Percentiles rank a stretch among this genome's conserved stretches.
phyloP scores from a whole-genome alignment of 2,113 vertebrate species.

The Mugil cephalus region DNA sequence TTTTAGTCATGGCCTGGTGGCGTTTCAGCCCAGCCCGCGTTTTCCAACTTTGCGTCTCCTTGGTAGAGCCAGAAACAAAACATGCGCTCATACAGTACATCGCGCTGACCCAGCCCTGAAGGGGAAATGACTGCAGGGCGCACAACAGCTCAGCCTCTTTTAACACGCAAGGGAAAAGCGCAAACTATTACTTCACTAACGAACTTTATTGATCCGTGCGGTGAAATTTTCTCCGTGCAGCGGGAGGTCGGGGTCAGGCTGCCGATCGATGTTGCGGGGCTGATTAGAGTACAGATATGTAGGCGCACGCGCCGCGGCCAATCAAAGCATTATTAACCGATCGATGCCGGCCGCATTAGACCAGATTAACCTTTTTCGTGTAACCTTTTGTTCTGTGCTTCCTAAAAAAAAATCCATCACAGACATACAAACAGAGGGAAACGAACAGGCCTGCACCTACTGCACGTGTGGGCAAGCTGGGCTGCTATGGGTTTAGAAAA shows the following conservation, averaged over 20 bases:
- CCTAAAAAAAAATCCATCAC: neutral
- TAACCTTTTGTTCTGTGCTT: neutral
- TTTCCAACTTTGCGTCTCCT: slow-evolving; percentile 1
- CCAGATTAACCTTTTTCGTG: neutral
- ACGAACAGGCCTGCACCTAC: neutral
- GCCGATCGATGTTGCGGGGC: neutral
- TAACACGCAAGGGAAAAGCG: slow-evolving; percentile 1
- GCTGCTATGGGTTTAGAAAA: neutral
- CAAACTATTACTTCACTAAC: slow-evolving; percentile 19
- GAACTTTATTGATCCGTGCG: slow-evolving; percentile 22
- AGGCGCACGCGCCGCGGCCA: neutral
- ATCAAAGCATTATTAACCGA: slow-evolving; percentile 5
- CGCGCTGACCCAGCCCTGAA: slow-evolving; percentile 10
- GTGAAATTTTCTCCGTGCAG: slow-evolving; percentile 14
- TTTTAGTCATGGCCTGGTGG: slow-evolving; percentile 14
- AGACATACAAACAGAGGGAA: neutral
- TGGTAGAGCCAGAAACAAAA: neutral
- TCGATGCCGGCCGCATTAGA: neutral
- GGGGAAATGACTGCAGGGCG: too few relatives aligned
- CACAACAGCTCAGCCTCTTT: slow-evolving; percentile 9
- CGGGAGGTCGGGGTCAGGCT: slow-evolving; percentile 26
- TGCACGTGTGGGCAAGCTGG: neutral
- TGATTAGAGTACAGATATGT: slow-evolving; percentile 4
- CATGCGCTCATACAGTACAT: too few relatives aligned
- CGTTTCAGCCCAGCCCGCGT: slow-evolving; percentile 5